Conservation (phyloP, 2,113 vertebrate genomes). For the Marcusenius ussheri region DNA sequence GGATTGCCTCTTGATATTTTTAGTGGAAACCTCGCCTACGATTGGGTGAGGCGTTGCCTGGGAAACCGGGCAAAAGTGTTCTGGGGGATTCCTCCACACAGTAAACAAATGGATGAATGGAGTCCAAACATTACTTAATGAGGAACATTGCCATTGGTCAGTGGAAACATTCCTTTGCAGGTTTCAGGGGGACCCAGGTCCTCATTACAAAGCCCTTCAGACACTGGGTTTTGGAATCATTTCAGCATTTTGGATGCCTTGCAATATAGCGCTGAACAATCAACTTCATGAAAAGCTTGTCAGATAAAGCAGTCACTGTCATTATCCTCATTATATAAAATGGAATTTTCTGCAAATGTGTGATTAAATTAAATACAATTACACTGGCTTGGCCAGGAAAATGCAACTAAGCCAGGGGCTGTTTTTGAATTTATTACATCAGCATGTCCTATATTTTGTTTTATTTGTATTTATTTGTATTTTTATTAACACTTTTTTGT, state of each 20-base stretch:
- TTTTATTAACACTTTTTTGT: background rate
- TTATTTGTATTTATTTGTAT: background rate
- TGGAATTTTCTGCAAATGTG: background rate
- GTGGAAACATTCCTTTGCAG: conserved; percentile 16
- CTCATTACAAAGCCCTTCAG: background rate
- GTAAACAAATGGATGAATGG: conserved; percentile 17
- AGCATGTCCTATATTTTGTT: background rate
- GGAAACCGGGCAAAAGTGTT: conserved; percentile 13
- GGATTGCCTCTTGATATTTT: conserved; percentile 8
- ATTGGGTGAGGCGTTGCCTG: background rate
- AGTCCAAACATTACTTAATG: conserved; percentile 14
- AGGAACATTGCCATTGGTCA: background rate
- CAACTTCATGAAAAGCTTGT: conserved; percentile 9
- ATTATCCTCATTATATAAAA: background rate
- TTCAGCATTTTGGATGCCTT: background rate
- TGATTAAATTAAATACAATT: conserved; percentile 1
- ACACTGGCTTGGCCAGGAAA: background rate
- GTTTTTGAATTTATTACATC: background rate
- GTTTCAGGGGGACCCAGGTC: background rate
- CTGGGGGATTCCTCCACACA: conserved; percentile 8
- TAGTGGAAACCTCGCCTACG: background rate
- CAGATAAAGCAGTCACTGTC: background rate
- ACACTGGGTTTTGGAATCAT: background rate
- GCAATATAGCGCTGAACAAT: background rate
- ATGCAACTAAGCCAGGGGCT: background rate